Conservation (phyloP, 2,888 invertebrate genomes). For the Vanessa cardui region DNA sequence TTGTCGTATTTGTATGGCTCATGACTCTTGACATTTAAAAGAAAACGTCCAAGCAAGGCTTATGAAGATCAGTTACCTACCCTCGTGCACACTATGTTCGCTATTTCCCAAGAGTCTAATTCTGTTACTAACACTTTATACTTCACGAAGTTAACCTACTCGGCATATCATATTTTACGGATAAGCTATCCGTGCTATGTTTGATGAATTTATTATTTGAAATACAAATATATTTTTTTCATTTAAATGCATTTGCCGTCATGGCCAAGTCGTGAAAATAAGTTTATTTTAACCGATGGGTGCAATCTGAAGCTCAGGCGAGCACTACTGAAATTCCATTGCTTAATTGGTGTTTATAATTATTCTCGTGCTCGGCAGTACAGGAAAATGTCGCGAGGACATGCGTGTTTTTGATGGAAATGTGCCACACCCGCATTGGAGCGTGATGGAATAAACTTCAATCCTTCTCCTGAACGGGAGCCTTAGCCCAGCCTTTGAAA, state of each 20-base stretch:
- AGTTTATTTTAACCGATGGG: background rate
- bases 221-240: too few species aligned
- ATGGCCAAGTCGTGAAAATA: background rate
- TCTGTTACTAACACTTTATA: slow-evolving; percentile 7
- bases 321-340: background rate
- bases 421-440: too few species aligned
- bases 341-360: too few species aligned
- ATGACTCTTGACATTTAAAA: slow-evolving; percentile 7
- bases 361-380: too few species aligned
- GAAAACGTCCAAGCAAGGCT: slow-evolving; percentile 14
- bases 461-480: too few species aligned
- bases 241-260: background rate
- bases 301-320: background rate
- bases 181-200: background rate
- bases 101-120: slow-evolving; percentile 18
- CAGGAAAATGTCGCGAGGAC: too few species aligned
- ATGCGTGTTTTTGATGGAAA: too few species aligned
- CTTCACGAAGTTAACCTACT: slow-evolving; percentile 13
- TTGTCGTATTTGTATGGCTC: background rate
- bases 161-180: slow-evolving; percentile 1
- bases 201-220: background rate
- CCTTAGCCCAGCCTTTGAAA: too few species aligned
- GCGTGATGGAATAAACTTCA: too few species aligned
- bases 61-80: slow-evolving; percentile 15
- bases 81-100: slow-evolving; percentile 1